Percentiles rank a stretch among this genome's conserved stretches.
Evolutionary conservation across 2,797 vertebrate species (phyloP).

Genomic region (Mallotus villosus): DNA sequence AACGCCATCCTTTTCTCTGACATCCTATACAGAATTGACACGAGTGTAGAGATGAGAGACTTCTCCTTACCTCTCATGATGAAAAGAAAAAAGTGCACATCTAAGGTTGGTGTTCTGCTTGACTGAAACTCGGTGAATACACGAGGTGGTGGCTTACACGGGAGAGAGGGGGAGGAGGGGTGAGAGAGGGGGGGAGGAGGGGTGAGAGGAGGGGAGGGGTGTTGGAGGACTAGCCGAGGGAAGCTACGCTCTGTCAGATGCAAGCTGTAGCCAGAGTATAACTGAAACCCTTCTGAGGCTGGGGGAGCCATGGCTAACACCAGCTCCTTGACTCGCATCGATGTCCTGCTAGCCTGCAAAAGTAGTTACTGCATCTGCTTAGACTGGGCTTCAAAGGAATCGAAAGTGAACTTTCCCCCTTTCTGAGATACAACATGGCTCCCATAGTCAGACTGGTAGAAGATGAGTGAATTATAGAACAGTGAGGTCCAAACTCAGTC

Average conservation of each 20-base stretch:
- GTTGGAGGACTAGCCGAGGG: neutral
- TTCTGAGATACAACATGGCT: slow-evolving; percentile 3
- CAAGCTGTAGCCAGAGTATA: slow-evolving; percentile 41
- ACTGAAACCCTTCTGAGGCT: neutral
- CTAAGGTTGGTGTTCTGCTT: slow-evolving; percentile 55
- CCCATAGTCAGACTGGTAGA: slow-evolving; percentile 7
- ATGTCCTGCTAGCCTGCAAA: slow-evolving; percentile 31
- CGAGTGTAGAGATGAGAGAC: slow-evolving; percentile 37
- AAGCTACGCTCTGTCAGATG: slow-evolving; percentile 54
- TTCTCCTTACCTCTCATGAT: slow-evolving; percentile 40
- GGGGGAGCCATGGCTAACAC: too few relatives aligned
- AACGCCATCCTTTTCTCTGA: slow-evolving; percentile 27
- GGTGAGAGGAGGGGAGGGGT: neutral
- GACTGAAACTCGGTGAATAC: slow-evolving; percentile 49
- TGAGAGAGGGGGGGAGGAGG: neutral
- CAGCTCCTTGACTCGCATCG: slow-evolving; percentile 20
- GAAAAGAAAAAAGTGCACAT: slow-evolving; percentile 52
- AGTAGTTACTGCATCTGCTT: slow-evolving; percentile 14
- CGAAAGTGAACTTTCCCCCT: slow-evolving; percentile 20
- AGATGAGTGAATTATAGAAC: slow-evolving; percentile 34
- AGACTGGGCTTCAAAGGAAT: slow-evolving; percentile 22
- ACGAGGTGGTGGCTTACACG: neutral
- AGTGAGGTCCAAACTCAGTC: slow-evolving; percentile 31
- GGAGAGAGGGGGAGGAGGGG: slow-evolving; percentile 5
- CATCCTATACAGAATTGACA: slow-evolving; percentile 44